Evolutionary conservation across 1,140 invertebrate species (phyloP).

Genomic region (Spodoptera frugiperda): DNA sequence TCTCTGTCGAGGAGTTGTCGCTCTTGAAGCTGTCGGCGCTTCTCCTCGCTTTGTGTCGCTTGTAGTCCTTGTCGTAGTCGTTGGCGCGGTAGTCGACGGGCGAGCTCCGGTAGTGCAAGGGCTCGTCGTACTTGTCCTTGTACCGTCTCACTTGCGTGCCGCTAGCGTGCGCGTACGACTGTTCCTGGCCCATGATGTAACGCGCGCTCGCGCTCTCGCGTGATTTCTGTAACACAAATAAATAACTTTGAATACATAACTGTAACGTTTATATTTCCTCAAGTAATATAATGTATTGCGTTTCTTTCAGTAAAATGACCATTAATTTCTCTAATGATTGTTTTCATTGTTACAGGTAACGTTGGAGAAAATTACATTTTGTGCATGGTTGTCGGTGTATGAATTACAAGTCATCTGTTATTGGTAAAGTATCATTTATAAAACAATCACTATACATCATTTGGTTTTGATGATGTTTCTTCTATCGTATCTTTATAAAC

Average conservation of each 20-base stretch:
- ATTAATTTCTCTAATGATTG: neutral
- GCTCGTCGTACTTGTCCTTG: conserved; percentile 74
- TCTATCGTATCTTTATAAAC: too few species aligned
- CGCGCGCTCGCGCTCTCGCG: conserved; percentile 59
- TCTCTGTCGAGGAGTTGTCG: conserved; percentile 78
- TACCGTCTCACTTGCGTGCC: conserved; percentile 70
- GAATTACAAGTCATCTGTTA: too few species aligned
- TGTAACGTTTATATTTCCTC: neutral
- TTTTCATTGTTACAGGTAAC: conserved; percentile 10
- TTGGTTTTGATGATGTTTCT: too few species aligned
- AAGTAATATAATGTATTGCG: neutral
- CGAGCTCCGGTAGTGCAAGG: conserved; percentile 64
- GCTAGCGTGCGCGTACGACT: conserved; percentile 76
- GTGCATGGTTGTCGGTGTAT: too few species aligned
- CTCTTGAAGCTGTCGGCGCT: conserved; percentile 80
- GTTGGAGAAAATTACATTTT: neutral
- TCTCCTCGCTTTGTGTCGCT: conserved; percentile 69
- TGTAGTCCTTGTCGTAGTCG: conserved; percentile 74
- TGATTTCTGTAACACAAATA: conserved; percentile 62
- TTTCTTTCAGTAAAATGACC: neutral
- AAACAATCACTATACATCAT: too few species aligned
- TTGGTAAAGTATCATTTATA: too few species aligned
- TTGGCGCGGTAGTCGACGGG: conserved; percentile 61
- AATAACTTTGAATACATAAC: conserved; percentile 2
- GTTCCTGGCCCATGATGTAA: conserved; percentile 81